These are phyloP conservation scores for Drosophila parthenogenetica DNA, from an alignment of 2,888 invertebrate species.

Conservation along the genomic window DNA sequence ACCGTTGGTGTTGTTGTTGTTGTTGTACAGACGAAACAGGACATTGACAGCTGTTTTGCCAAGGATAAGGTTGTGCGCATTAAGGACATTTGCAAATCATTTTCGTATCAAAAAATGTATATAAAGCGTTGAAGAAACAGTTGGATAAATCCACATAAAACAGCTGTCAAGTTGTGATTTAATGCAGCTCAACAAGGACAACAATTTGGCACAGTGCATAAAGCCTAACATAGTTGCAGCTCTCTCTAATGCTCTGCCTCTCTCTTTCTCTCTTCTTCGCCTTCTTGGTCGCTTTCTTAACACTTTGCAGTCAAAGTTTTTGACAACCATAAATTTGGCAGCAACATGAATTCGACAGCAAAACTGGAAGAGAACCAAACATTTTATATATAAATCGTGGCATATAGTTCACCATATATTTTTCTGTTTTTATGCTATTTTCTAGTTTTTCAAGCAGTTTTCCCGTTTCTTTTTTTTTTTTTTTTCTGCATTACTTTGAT, in stretches of 20 bases:
- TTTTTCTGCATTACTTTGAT: constrained; percentile 1
- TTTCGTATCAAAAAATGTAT: background rate
- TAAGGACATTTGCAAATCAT: constrained; percentile 6
- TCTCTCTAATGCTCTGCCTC: constrained; percentile 5
- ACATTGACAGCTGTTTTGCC: constrained; percentile 43
- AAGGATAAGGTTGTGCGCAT: constrained; percentile 1
- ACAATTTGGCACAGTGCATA: constrained; percentile 19
- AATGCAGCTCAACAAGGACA: constrained; percentile 6
- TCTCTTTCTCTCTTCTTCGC: constrained; percentile 7
- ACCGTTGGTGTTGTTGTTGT: constrained; percentile 22
- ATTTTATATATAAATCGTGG: background rate
- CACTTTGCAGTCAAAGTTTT: constrained; percentile 55
- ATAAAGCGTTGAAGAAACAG: background rate
- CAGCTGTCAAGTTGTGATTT: constrained; percentile 18
- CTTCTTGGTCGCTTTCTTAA: constrained; percentile 12
- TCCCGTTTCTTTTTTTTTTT: constrained; percentile 7
- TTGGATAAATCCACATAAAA: constrained; percentile 12
- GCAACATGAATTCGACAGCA: constrained; percentile 71
- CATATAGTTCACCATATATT: constrained; percentile 19
- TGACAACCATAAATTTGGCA: constrained; percentile 75
- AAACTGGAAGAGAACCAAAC: constrained; percentile 11
- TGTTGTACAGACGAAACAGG: constrained; percentile 23
- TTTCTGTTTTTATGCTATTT: constrained; percentile 5
- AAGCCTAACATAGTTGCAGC: constrained; percentile 42
- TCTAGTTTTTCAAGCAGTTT: too few species aligned